Base-by-base conservation (phyloP, 2,888 invertebrate species). In the Sericinus montela region DNA sequence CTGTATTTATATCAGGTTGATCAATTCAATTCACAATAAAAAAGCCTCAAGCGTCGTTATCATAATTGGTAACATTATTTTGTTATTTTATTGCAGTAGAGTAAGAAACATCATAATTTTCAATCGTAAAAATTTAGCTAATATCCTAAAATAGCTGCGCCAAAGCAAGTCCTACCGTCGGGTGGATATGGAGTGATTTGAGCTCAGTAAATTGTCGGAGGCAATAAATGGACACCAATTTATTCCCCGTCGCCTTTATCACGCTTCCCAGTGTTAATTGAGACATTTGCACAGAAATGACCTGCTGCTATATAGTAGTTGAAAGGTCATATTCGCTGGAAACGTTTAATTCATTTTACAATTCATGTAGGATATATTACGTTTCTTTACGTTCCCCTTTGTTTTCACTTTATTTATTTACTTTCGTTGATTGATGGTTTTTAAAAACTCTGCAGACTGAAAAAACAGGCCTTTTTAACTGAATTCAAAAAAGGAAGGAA, bases 271-370 rank as follows among this genome's bases (percentile, higher is more conserved):
- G 67, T 74, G 78, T 74, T 80, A 80, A 81, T 81, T 80, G 78
- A 80, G 79, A 76, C 79, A 80, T 81, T 82, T 80, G 74, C 76
- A 73, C 69, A 69, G 70, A 72, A 77, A 79, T 80, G 69, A 66
- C 69, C 60, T 52, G 60, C 62, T 63, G 66, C 53, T 58, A 32
- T 6, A 5, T 11, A 11, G 48, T 54, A 65, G 50, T 55, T 56
- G 52, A 56, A 56, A 56, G 53, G 57, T 53, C 50, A 32, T 11
- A 32, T 32, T 32, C 11, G 11, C 5, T 6, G 11, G 29, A 29
- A 29, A 9, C 2, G 4, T 29, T 10, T 29, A 10, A n/a, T n/a
- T 29, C 9, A n/a, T 29, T n/a, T 29, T 9, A 28, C 10, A 28
- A 3, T 28, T 7, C 28, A 19, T 19, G 5, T 19, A 19, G 5